Base-by-base conservation (phyloP, 2,888 invertebrate species). In the Lasioglossum marginatum region DNA sequence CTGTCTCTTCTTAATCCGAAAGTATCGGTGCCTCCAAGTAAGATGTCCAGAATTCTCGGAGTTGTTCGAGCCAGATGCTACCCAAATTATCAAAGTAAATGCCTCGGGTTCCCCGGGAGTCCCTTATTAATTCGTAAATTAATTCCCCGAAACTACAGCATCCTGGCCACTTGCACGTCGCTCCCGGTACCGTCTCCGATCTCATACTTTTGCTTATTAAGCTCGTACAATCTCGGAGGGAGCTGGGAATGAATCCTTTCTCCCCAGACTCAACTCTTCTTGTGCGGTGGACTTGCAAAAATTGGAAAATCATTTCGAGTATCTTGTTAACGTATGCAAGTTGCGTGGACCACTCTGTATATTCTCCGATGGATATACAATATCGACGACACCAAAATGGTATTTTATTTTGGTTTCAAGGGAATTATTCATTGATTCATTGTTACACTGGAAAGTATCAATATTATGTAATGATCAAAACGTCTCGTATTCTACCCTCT, bases 101-200 rank as follows among this genome's bases (percentile, higher is more conserved):
- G 82, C 84, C 81, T 78, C 68, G 81, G 81, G 84, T 37, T 84
- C 89, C 72, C 80, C 37, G 76, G 74, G 78, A 83, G 87, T 77
- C 83, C 83, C 87, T 90, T 90, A 90, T 91, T 90, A 90, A 90
- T 90, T 86, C 89, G 83, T 89, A 89, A 90, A 89, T 90, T 91
- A 90, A 91, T 91, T 91, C 87, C 66, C 81, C 68, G 77, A 83
- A 88, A 88, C 85, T 87, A 82, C 86, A n/a, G 81, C 78, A 73
- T 85, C 78, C 52, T 80, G 77, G 85, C 81, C 73, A 66, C 66
- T 83, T 31, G 84, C 79, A 70, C 81, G 79, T 81, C 85, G 82
- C 80, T 76, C 43, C 43, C 45, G 72, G 27, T 60, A 71, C 52
- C 72, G 27, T 37, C 45, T 57, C 60, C 45, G 77, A 72, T 72